A percentile compares a stretch with the other conserved stretches of the same genome.
Conservation (phyloP, 2,113 vertebrate genomes). For the Speoplatyrhinus poulsoni region DNA sequence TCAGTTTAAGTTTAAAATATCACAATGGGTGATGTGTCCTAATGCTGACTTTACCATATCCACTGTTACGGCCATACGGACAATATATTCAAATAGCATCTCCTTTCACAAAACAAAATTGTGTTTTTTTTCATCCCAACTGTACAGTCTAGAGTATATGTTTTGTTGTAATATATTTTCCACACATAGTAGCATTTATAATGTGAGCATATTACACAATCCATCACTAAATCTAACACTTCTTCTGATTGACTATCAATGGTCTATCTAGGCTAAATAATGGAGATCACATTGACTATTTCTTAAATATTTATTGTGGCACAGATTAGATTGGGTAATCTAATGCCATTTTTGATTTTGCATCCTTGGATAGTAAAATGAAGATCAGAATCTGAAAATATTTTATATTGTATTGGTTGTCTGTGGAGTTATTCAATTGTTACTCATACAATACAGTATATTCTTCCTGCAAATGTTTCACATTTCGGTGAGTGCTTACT, state of each 20-base stretch:
- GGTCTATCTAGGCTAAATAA: too few relatives aligned
- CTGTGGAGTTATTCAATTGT: not conserved
- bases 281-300: too few relatives aligned
- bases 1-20: not conserved
- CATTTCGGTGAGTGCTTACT: not conserved
- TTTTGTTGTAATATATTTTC: conserved; percentile 51
- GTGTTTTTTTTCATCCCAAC: conserved; percentile 28
- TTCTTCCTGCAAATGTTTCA: not conserved
- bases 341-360: not conserved
- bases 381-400: not conserved
- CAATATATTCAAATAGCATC: too few relatives aligned
- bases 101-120: not conserved
- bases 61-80: not conserved
- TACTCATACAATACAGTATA: conserved; percentile 41
- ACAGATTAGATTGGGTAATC: not conserved
- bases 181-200: not conserved
- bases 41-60: not conserved
- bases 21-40: not conserved
- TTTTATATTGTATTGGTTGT: too few relatives aligned
- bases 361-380: not conserved
- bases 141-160: conserved; percentile 58
- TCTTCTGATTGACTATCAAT: not conserved
- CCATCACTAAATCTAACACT: not conserved
- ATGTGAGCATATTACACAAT: not conserved
- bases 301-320: not conserved